phyloP scores from a whole-genome alignment of 1,140 invertebrate species.

The Acromyrmex echinatior region DNA sequence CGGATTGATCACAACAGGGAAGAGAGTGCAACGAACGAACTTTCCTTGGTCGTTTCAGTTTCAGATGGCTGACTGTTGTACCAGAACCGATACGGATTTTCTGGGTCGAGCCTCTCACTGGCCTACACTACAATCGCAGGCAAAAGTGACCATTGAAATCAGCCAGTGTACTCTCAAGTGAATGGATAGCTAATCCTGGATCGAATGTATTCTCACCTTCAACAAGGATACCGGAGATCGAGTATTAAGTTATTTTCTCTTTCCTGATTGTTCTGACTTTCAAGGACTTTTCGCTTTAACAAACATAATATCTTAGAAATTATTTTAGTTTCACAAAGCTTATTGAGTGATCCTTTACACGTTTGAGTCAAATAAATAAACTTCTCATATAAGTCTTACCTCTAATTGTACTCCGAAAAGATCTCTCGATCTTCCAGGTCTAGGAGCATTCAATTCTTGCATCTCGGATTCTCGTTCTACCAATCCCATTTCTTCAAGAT shows the following conservation, averaged over 20 bases:
- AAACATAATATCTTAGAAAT: neutral
- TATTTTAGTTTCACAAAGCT: neutral
- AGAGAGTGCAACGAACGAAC: slow-evolving; percentile 64
- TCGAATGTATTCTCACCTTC: slow-evolving; percentile 59
- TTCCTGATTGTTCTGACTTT: neutral
- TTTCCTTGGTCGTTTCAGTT: slow-evolving; percentile 68
- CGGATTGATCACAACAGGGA: slow-evolving; percentile 47
- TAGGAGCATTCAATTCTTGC: slow-evolving; percentile 80
- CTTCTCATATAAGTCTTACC: slow-evolving; percentile 81
- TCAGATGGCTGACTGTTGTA: slow-evolving; percentile 65
- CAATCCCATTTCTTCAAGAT: slow-evolving; percentile 82
- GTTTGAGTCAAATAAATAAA: neutral
- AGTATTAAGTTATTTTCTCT: slow-evolving; percentile 14
- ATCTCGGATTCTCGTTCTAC: slow-evolving; percentile 83
- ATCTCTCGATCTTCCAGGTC: slow-evolving; percentile 87
- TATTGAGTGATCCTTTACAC: neutral
- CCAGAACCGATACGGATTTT: slow-evolving; percentile 70
- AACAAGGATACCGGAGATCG: slow-evolving; percentile 56
- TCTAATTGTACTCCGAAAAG: slow-evolving; percentile 89
- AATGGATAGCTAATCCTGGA: slow-evolving; percentile 63
- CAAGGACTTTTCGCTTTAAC: neutral
- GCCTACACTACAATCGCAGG: slow-evolving; percentile 56
- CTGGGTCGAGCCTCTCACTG: slow-evolving; percentile 81
- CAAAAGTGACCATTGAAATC: slow-evolving; percentile 73
- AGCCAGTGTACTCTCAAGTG: slow-evolving; percentile 45